These are phyloP conservation scores for Grantiella picta DNA, from an alignment of 2,113 vertebrate genomes.

Conservation along the genomic window DNA sequence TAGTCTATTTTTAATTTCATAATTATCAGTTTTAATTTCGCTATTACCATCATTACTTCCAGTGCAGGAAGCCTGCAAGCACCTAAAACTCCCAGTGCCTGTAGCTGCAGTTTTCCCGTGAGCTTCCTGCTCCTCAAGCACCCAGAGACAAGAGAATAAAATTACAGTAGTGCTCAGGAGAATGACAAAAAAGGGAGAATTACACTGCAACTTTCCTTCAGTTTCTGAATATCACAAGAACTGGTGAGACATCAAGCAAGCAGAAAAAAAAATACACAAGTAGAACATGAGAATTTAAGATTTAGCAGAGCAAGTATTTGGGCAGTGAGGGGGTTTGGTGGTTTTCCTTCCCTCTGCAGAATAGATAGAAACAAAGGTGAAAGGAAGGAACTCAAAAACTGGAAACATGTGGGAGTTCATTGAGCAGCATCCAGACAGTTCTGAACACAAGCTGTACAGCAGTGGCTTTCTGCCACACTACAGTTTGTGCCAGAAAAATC, in stretches of 20 bases:
- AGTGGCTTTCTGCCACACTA: background rate
- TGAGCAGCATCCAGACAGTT: background rate
- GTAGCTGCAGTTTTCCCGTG: background rate
- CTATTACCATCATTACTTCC: background rate
- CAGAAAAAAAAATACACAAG: background rate
- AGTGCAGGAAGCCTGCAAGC: background rate
- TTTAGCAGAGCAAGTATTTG: background rate
- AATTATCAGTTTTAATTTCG: background rate
- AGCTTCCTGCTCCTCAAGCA: background rate
- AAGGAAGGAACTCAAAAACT: background rate
- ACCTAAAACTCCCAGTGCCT: background rate
- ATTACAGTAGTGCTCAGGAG: background rate
- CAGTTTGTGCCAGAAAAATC: background rate
- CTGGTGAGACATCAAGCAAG: background rate
- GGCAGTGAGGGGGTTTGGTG: accelerated
- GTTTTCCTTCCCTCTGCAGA: background rate
- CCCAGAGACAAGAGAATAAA: background rate
- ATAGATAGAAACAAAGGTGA: background rate
- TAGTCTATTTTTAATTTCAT: background rate
- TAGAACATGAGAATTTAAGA: background rate
- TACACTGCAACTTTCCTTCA: background rate
- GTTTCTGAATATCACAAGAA: background rate
- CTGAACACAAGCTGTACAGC: background rate
- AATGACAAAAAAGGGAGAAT: background rate
- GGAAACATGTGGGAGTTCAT: background rate